phyloP scores from a whole-genome alignment of 2,888 invertebrate species.

The Trachelus iudaicus region DNA sequence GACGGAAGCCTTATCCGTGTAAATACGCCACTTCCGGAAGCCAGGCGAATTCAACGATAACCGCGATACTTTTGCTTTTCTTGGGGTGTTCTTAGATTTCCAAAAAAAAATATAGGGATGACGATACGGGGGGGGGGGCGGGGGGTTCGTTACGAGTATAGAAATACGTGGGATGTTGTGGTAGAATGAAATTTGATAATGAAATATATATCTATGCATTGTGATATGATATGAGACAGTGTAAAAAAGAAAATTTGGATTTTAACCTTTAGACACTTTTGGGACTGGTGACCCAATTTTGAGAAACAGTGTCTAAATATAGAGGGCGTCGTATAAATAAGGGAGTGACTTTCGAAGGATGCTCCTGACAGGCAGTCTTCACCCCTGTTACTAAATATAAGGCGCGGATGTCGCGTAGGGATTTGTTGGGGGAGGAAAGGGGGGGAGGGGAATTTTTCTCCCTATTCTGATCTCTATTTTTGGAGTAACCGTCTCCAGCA shows the following conservation, averaged over 20 bases:
- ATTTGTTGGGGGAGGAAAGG: background rate
- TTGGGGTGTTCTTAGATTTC: background rate
- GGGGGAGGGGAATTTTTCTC: background rate
- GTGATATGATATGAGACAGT: background rate
- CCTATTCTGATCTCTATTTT: background rate
- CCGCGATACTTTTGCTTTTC: background rate
- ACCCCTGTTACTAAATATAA: background rate
- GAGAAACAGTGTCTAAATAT: background rate
- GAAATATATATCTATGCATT: background rate
- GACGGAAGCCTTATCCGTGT: constrained; percentile 7
- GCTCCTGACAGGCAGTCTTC: background rate
- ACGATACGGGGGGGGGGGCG: too few relatives aligned
- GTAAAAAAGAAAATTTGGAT: background rate
- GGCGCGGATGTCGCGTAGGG: background rate
- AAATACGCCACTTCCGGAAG: constrained; percentile 6
- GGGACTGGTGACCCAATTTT: background rate
- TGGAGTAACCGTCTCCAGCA: background rate
- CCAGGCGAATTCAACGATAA: background rate
- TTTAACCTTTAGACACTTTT: background rate
- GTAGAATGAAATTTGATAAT: too few relatives aligned
- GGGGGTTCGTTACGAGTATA: background rate
- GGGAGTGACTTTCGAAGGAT: background rate
- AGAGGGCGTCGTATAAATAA: background rate
- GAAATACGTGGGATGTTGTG: background rate
- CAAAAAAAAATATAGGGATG: background rate